Evolutionary conservation across 1,140 invertebrate species (phyloP).

Genomic region (Drosophila ohnishii): DNA sequence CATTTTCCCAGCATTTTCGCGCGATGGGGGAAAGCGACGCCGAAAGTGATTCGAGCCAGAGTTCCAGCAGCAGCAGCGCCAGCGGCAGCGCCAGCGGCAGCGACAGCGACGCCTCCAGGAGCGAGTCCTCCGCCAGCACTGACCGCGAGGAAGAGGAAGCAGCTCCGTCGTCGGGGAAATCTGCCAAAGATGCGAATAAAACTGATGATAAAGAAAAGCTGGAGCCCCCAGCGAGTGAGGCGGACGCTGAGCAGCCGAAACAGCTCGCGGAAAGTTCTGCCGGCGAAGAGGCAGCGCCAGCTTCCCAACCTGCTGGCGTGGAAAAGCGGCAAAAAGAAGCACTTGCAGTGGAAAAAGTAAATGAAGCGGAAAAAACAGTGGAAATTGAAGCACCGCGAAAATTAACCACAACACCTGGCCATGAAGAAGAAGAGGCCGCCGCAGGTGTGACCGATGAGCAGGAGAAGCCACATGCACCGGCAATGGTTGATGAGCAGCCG

Average conservation of each 20-base stretch:
- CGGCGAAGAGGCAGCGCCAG: neutral
- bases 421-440: neutral
- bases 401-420: constrained; percentile 5
- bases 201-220: constrained; percentile 6
- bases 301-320: constrained; percentile 38
- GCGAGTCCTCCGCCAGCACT: constrained; percentile 33
- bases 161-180: neutral
- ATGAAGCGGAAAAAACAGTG: constrained; percentile 36
- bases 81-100: constrained; percentile 33
- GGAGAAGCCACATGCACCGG: neutral
- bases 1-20: constrained; percentile 8
- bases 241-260: neutral
- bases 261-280: neutral
- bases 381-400: neutral
- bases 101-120: constrained; percentile 31
- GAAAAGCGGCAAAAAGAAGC: constrained; percentile 35
- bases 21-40: constrained; percentile 64
- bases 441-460: constrained; percentile 29
- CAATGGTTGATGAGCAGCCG: constrained; percentile 1
- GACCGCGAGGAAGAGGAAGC: constrained; percentile 45
- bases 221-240: constrained; percentile 7
- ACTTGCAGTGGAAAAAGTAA: constrained; percentile 13
- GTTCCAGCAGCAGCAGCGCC: constrained; percentile 42
- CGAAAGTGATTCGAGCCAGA: constrained; percentile 62
- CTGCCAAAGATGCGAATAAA: constrained; percentile 17